Percentiles rank a stretch among this genome's conserved stretches.
Conservation (phyloP, 2,888 invertebrate genomes). For the Pogonocherus hispidulus region DNA sequence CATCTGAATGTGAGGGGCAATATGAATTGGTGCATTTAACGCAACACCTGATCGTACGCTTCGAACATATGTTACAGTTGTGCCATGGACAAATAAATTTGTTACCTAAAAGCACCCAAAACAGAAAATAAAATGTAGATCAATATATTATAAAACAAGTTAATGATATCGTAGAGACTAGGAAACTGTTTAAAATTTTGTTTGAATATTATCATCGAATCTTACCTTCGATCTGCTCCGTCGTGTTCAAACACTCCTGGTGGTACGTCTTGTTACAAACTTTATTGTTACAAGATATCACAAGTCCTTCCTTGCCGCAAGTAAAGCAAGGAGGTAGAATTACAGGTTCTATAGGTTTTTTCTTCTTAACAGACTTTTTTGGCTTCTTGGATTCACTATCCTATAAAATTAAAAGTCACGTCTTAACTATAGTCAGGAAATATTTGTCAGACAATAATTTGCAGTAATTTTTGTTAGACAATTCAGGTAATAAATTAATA, state of each 20-base stretch:
- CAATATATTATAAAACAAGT: background rate
- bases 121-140: no score
- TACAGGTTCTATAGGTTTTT: conserved; percentile 46
- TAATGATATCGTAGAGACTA: no score
- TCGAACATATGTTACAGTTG: conserved; percentile 65
- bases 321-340: conserved; percentile 61
- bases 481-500: no score
- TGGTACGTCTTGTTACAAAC: conserved; percentile 65
- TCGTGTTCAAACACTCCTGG: conserved; percentile 61
- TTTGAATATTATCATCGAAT: no score
- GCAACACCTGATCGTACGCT: conserved; percentile 65
- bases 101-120: conserved; percentile 46
- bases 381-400: conserved; percentile 39
- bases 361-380: conserved; percentile 53
- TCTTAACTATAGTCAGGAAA: no score
- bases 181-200: no score
- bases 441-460: no score
- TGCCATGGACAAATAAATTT: conserved; percentile 67
- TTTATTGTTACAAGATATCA: conserved; percentile 63
- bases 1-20: conserved; percentile 65
- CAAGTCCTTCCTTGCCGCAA: conserved; percentile 58
- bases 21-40: conserved; percentile 65
- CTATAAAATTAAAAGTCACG: conserved; percentile 32
- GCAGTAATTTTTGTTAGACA: no score
- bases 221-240: conserved; percentile 62